Evolutionary conservation across 2,797 vertebrate species (phyloP).

Genomic region (Alfaro cultratus): DNA sequence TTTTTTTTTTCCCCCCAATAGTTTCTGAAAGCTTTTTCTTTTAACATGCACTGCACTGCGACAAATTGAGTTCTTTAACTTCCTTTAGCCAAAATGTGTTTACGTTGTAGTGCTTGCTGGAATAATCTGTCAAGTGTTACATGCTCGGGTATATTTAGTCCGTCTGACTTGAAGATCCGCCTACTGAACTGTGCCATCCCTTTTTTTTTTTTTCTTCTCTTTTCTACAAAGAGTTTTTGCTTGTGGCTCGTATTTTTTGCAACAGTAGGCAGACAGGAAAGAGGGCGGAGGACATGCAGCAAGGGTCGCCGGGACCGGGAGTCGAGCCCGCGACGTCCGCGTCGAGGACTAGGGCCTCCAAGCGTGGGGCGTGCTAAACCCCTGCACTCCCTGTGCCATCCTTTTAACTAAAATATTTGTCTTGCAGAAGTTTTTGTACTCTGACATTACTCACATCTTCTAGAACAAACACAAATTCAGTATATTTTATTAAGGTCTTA

Average conservation of each 20-base stretch:
- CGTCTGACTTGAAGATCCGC: slow-evolving; percentile 33
- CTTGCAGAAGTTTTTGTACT: neutral
- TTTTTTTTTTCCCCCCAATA: neutral
- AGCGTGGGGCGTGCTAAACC: too few relatives aligned
- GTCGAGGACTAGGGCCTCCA: too few relatives aligned
- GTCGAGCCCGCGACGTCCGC: too few relatives aligned
- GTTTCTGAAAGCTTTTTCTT: neutral
- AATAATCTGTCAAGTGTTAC: slow-evolving; percentile 51
- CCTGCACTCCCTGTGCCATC: neutral
- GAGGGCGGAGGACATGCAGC: too few relatives aligned
- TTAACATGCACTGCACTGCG: neutral
- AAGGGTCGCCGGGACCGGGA: too few relatives aligned
- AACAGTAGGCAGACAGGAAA: too few relatives aligned
- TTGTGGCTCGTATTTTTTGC: too few relatives aligned
- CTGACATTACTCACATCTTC: neutral
- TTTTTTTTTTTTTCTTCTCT: too few relatives aligned
- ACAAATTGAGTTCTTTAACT: neutral
- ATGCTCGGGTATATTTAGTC: slow-evolving; percentile 46
- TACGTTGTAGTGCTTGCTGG: slow-evolving; percentile 4
- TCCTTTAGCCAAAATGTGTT: neutral
- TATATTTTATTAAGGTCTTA: neutral
- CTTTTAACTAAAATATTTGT: neutral
- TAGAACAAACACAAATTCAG: neutral
- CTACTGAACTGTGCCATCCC: neutral
- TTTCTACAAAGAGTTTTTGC: too few relatives aligned